Conservation (phyloP, 2,797 vertebrate genomes). For the Sardinella longiceps region DNA sequence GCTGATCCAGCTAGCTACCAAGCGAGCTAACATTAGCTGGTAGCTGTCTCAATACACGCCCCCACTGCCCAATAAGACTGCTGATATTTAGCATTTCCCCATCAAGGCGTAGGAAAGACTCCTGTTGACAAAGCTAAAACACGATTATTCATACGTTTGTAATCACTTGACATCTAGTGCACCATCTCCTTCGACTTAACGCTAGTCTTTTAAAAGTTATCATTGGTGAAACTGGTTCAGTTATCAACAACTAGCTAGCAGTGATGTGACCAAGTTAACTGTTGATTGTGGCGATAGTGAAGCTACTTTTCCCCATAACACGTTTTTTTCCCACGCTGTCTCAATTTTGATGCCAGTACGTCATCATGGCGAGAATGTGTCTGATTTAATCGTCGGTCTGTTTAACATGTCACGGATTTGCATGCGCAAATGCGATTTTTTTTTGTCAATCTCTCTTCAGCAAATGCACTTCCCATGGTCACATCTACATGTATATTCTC, state of each 20-base stretch:
- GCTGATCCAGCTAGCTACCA: background rate
- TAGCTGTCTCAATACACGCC: background rate
- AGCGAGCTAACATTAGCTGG: background rate
- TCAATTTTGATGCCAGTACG: background rate
- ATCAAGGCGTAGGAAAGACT: background rate
- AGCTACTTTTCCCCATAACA: background rate
- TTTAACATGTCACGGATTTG: background rate
- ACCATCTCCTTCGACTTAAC: background rate
- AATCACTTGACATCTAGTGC: background rate
- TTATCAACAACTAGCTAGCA: background rate
- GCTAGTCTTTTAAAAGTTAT: background rate
- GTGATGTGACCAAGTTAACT: background rate
- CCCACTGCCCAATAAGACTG: background rate
- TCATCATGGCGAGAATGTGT: background rate
- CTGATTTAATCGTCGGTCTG: too few relatives aligned
- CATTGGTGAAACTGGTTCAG: background rate
- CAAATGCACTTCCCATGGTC: background rate
- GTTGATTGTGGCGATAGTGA: background rate
- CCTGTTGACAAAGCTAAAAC: background rate
- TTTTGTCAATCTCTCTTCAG: too few relatives aligned
- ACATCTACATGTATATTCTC: background rate
- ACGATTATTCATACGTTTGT: background rate
- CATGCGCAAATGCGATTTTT: too few relatives aligned
- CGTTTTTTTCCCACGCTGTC: background rate
- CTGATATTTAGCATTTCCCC: background rate